phyloP scores from a whole-genome alignment of 2,797 vertebrate species.

The Kryptopterus vitreolus region DNA sequence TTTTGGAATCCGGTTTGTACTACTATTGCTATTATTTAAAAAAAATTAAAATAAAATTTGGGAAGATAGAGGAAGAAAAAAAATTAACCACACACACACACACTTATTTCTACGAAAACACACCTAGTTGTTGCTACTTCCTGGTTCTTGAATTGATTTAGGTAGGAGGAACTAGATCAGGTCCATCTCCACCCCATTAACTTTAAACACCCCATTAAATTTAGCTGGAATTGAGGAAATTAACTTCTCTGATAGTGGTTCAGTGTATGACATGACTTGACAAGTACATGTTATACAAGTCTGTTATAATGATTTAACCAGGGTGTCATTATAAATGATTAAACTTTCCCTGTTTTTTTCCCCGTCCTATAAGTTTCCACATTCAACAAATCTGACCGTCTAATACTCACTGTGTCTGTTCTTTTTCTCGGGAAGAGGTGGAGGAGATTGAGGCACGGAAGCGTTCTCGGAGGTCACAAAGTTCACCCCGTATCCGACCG shows the following conservation, averaged over 20 bases:
- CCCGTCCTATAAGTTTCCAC: not conserved
- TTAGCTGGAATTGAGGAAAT: not conserved
- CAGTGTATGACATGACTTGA: not conserved
- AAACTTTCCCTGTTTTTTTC: not conserved
- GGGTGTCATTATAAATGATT: not conserved
- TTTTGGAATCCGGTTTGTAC: too few relatives aligned
- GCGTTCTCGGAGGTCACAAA: conserved; percentile 67
- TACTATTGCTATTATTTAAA: too few relatives aligned
- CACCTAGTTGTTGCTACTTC: not conserved
- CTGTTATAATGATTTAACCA: not conserved
- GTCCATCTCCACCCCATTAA: not conserved
- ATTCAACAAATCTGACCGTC: not conserved
- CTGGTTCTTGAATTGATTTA: not conserved
- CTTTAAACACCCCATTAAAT: not conserved
- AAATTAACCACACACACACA: not conserved
- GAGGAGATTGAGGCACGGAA: conserved; percentile 79
- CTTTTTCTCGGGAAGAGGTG: conserved; percentile 91
- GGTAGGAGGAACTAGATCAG: not conserved
- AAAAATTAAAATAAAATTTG: too few relatives aligned
- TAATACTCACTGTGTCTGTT: conserved; percentile 86
- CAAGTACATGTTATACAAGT: too few relatives aligned
- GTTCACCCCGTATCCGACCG: conserved; percentile 68
- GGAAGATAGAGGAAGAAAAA: too few relatives aligned
- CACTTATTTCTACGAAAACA: not conserved
- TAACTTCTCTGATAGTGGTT: not conserved